phyloP scores from a whole-genome alignment of 2,797 vertebrate genomes.

The Zalophus californianus region DNA sequence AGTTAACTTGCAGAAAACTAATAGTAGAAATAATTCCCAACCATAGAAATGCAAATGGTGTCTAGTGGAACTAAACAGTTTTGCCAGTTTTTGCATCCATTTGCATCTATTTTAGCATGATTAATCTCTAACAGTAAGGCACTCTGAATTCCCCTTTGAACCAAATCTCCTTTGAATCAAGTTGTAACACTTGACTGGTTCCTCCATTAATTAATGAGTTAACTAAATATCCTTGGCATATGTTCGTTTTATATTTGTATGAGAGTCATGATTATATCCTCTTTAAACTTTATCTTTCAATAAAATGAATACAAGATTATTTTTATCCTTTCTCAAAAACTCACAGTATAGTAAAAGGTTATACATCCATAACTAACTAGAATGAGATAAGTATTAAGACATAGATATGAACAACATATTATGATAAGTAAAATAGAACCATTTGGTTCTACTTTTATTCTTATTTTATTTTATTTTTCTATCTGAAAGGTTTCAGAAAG shows the following conservation, averaged over 20 bases:
- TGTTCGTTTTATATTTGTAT: constrained; percentile 11
- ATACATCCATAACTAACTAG: neutral
- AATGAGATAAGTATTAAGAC: neutral
- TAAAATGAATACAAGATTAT: constrained; percentile 14
- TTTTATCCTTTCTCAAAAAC: neutral
- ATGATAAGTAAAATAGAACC: neutral
- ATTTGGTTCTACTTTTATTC: neutral
- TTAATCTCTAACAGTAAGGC: neutral
- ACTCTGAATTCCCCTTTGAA: constrained; percentile 32
- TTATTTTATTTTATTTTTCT: neutral
- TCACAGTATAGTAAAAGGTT: neutral
- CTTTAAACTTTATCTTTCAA: constrained; percentile 32
- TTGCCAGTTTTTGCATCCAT: neutral
- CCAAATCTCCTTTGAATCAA: neutral
- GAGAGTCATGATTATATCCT: neutral
- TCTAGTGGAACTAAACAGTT: neutral
- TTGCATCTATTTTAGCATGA: neutral
- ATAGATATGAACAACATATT: neutral
- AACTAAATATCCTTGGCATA: neutral
- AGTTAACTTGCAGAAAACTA: constrained; percentile 25
- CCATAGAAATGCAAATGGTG: neutral
- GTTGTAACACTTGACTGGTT: neutral
- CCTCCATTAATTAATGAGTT: constrained; percentile 7
- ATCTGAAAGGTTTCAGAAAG: neutral
- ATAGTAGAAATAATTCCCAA: neutral